A percentile compares a stretch with the other conserved stretches of the same genome.
Evolutionary conservation across 2,113 vertebrate species (phyloP).

Genomic region (Mormyrus iriodes): DNA sequence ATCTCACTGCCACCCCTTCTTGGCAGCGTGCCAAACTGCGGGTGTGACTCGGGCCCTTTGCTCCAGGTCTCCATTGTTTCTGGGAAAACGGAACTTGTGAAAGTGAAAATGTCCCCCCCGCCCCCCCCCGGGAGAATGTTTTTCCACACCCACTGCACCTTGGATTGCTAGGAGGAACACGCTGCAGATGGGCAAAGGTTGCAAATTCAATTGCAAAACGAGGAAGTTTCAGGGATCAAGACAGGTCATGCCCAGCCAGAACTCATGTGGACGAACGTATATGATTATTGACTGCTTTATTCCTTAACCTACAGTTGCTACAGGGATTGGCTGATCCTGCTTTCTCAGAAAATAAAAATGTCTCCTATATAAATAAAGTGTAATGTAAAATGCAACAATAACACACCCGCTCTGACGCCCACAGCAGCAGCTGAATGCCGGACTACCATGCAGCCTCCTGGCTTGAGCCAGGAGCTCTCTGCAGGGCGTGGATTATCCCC

Average conservation of each 20-base stretch:
- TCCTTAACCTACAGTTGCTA: background rate
- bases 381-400: background rate
- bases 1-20: background rate
- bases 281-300: background rate
- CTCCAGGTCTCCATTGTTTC: background rate
- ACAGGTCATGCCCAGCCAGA: background rate
- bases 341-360: background rate
- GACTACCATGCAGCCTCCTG: background rate
- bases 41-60: background rate
- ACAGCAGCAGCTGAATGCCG: background rate
- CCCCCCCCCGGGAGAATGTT: background rate
- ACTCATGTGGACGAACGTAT: background rate
- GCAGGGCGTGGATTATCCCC: background rate
- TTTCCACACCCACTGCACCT: background rate
- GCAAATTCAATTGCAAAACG: background rate
- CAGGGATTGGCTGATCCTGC: background rate
- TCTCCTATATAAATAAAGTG: background rate
- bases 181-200: background rate
- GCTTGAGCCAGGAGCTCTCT: background rate
- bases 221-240: background rate
- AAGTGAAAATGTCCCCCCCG: conserved; percentile 7
- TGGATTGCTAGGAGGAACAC: background rate
- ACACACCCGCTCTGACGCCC: background rate
- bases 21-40: background rate
- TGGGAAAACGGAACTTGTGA: conserved; percentile 46